phyloP scores from a whole-genome alignment of 2,113 vertebrate genomes.

The Saccopteryx bilineata region DNA sequence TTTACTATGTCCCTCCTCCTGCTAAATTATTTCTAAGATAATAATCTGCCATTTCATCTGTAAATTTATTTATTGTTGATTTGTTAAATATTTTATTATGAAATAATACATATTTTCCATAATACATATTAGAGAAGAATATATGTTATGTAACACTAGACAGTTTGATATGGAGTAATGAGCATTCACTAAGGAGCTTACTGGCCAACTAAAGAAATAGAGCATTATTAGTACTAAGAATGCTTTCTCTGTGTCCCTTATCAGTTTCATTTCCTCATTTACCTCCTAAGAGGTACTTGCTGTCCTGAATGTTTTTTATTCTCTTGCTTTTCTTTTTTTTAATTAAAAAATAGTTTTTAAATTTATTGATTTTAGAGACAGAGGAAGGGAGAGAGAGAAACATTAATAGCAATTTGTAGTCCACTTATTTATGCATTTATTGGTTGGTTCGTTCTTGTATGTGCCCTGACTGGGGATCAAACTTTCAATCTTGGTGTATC shows the following conservation, averaged over 20 bases:
- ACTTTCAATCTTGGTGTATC: too few relatives aligned
- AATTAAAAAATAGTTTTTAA: too few relatives aligned
- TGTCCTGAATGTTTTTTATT: slow-evolving; percentile 25
- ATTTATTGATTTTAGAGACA: too few relatives aligned
- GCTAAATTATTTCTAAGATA: slow-evolving; percentile 38
- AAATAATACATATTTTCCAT: not conserved
- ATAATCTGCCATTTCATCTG: not conserved
- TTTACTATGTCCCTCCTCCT: not conserved
- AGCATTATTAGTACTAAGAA: not conserved
- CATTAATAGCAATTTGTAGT: too few relatives aligned
- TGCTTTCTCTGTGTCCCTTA: not conserved
- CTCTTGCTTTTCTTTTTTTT: not conserved
- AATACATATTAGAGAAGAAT: not conserved
- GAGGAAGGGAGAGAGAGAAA: too few relatives aligned
- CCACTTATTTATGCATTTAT: too few relatives aligned
- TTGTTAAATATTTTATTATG: slow-evolving; percentile 50
- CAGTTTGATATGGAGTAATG: slow-evolving; percentile 46
- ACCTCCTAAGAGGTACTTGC: not conserved
- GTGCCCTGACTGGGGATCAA: too few relatives aligned
- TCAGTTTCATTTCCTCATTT: not conserved
- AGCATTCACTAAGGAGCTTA: not conserved
- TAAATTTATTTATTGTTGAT: slow-evolving; percentile 2
- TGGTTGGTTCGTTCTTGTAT: too few relatives aligned
- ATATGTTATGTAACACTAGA: slow-evolving; percentile 28
- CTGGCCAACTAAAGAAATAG: not conserved